Evolutionary conservation across 2,113 vertebrate genomes (phyloP), one percentile per base, ranked within the genome.

Genomic region (Cavia aperea): DNA sequence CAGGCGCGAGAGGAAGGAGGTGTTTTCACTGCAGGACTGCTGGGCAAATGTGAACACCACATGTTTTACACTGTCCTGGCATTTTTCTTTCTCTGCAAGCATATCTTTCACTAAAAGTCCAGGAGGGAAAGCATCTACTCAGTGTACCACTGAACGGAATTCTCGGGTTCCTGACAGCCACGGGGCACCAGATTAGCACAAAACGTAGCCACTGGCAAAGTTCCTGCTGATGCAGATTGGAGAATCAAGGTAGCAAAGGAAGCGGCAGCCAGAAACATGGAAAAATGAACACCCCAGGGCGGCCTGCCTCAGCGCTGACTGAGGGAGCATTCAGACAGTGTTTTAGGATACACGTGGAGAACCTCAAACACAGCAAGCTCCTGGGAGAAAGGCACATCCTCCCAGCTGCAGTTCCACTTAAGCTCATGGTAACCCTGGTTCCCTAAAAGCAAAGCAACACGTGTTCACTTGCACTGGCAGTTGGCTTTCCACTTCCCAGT

Each of bases 1-100:
- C 58, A 81, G 39, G 58, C 68, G 56, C 10, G 7, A 13, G 24
- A 7, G 51, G n/a, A 23, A 78, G 49, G 49, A 19, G 46, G 54
- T 4, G 31, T 21, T 79, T 49, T 63, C 29, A 3, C 0, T 15
- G 29, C 46, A 29, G 46, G 43, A 56, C 39, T 0, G 0, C 24
- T 36, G 11, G 56, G 54, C 0, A 2, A 33, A 23, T 21, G 24
- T 54, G 39, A 66, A 77, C 31, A 78, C 72, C 77, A 46, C 0
- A 0, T 70, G 75, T 36, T 78, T 79, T 56, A 72, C 77, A 85
- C 51, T 10, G 49, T 43, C 49, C 21, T 51, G 46, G 56, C 58
- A 70, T 56, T 86, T 88, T 62, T 88, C 77, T 68, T 93, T 73
- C 86, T 92, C 60, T 73, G 72, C 63, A 65, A 88, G 82, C 18